phyloP scores from a whole-genome alignment of 2,888 invertebrate species.

The Mongoloraphidia duomilia region DNA sequence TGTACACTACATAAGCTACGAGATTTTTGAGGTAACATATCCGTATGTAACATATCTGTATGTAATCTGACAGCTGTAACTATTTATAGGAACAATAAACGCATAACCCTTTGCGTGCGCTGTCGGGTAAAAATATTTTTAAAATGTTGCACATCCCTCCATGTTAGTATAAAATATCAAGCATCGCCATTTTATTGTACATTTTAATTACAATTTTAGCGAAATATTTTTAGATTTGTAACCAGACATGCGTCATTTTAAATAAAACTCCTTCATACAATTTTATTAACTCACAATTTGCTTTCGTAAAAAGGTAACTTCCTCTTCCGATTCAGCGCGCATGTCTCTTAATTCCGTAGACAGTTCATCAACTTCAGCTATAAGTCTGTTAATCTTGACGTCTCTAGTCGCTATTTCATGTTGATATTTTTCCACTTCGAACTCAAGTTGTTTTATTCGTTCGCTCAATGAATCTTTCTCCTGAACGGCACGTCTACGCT shows the following conservation, averaged over 20 bases:
- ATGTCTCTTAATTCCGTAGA: slow-evolving; percentile 45
- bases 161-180: background rate
- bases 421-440: slow-evolving; percentile 49
- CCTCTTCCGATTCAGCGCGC: slow-evolving; percentile 36
- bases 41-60: no score
- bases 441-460: slow-evolving; percentile 45
- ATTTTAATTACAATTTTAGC: background rate
- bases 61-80: no score
- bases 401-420: slow-evolving; percentile 52
- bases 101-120: no score
- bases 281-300: slow-evolving; percentile 39
- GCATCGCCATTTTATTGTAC: background rate
- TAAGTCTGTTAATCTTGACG: slow-evolving; percentile 55
- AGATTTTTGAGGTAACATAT: no score
- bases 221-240: no score
- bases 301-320: slow-evolving; percentile 35
- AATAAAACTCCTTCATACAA: background rate
- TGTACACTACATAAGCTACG: no score
- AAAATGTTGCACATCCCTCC: background rate
- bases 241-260: no score
- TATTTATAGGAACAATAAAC: no score
- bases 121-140: no score
- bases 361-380: slow-evolving; percentile 58
- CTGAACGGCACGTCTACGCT: slow-evolving; percentile 56
- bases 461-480: slow-evolving; percentile 52